Base-by-base conservation (phyloP, 2,113 vertebrate genomes). In the Melanocharis versteri region DNA sequence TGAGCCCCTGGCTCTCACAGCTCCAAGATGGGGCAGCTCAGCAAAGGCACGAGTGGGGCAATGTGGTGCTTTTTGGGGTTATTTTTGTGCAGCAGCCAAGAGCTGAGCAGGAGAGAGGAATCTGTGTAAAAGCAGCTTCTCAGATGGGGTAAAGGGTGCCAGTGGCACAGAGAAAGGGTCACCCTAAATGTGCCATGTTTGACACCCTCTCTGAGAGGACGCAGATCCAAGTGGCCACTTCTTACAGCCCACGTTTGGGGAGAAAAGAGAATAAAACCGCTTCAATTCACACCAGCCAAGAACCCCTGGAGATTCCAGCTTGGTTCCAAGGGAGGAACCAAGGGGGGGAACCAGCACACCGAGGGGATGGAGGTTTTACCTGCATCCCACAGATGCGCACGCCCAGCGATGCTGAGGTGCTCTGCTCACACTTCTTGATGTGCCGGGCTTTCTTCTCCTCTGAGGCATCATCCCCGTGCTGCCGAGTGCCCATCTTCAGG, bases 401-500 rank as follows among this genome's bases (percentile, higher is more conserved):
- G 0, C 98, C 98, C 92, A 98, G 97, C 28, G 97, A 87, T 0
- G 96, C 98, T 0, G 98, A 98, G 30, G 98, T 98, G 94, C 98
- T 98, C 57, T 98, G 98, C 1, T 97, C 97, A 1, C 98, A 98
- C 79, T 98, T 98, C 70, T 89, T 93, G 93, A 97, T 98, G 95
- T 98, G 98, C 9, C 98, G 96, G 8, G 97, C 98, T 89, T 98
- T 98, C 95, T 98, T 98, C 95, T 98, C 98, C 85, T 98, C 98
- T 0, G 98, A 98, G 11, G 95, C 98, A 0, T 98, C 98, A 0
- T 98, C 98, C 0, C 98, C 98, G 0, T 98, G 98, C 95, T 98
- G 98, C 91, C 98, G 94, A 6, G 98, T 98, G 30, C 98, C 98
- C 98, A 98, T 98, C 97, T 98, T 98, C 42, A 98, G 82, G 86